Base-by-base conservation (phyloP, 2,797 vertebrate species). In the Dendrocincla fuliginosa region DNA sequence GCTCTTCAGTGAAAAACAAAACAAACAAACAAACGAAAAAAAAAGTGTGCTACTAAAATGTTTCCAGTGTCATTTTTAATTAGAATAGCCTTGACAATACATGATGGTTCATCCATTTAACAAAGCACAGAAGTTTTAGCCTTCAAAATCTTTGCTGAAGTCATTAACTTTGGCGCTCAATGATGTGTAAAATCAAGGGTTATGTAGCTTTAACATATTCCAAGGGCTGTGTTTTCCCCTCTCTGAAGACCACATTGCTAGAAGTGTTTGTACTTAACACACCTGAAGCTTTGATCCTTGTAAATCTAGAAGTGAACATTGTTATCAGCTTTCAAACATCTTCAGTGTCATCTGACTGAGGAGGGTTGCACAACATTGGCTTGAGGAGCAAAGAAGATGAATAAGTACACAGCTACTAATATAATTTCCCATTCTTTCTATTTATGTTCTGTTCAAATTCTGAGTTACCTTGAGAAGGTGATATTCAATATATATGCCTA, bases 11-110 rank as follows among this genome's bases (percentile, higher is more conserved):
- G 37, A 32, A 85, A 89, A 88, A 37, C 7, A 42, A 28, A 55
- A n/a, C 49, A 35, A 53, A 47, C n/a, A 53, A 30, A 37, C 7
- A 42, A 28, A 55, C 33, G 47, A 35, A 52, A 46, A 53, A n/a
- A 63, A 74, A 64, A 35, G 20, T 35, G 8, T 73, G 55, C 32
- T 44, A 44, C 32, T 87, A 73, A 96, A 94, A 56, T 17, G 59
- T 33, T 81, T 79, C 53, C 57, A 85, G 59, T 33, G 59, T 44
- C 4, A 3, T 68, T 92, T 87, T 83, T 46, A 94, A 87, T 82
- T 91, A 65, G 41, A 74, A 56, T 4, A 56, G 24, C 24, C 50
- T 88, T 71, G 47, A 49, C 50, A 78, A 39, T 42, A 46, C 0
- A 0, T n/a, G 81, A 13, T 55, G 50, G 18, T 55, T 76, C 42